phyloP scores from a whole-genome alignment of 2,888 invertebrate species.

The Chaetoderma sp. region DNA sequence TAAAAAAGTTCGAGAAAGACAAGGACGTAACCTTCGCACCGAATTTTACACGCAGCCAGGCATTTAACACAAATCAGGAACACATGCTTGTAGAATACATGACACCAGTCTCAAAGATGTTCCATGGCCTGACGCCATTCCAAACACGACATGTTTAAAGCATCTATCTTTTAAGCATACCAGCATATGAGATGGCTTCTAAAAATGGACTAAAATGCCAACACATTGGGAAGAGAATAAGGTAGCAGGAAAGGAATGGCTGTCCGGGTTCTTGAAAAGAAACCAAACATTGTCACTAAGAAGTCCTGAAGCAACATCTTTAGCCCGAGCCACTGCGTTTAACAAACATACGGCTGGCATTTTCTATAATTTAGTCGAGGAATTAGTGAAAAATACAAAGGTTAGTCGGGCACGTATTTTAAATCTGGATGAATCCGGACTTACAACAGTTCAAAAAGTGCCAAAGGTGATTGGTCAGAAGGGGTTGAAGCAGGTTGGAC shows the following conservation, averaged over 20 bases:
- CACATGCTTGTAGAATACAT: neutral
- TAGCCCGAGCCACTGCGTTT: slow-evolving; percentile 14
- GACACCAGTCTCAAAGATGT: neutral
- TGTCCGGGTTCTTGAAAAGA: neutral
- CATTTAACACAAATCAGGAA: neutral
- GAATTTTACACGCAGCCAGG: neutral
- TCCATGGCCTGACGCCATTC: slow-evolving; percentile 7
- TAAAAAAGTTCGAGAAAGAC: neutral
- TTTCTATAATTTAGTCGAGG: slow-evolving; percentile 13
- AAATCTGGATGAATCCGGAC: slow-evolving; percentile 9
- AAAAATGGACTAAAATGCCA: neutral
- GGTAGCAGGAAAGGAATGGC: neutral
- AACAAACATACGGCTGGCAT: slow-evolving; percentile 2
- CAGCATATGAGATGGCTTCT: neutral
- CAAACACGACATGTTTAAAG: slow-evolving; percentile 2
- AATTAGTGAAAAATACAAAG: neutral
- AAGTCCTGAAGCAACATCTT: slow-evolving; percentile 14
- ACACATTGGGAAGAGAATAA: neutral
- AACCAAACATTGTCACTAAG: slow-evolving; percentile 1
- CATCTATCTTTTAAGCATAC: too few species aligned
- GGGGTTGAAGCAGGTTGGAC: neutral
- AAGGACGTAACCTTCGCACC: neutral
- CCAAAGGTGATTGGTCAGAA: slow-evolving; percentile 3
- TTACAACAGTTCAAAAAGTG: neutral
- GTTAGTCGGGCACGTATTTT: neutral